phyloP scores from a whole-genome alignment of 2,113 vertebrate genomes.

The Etia nguti region DNA sequence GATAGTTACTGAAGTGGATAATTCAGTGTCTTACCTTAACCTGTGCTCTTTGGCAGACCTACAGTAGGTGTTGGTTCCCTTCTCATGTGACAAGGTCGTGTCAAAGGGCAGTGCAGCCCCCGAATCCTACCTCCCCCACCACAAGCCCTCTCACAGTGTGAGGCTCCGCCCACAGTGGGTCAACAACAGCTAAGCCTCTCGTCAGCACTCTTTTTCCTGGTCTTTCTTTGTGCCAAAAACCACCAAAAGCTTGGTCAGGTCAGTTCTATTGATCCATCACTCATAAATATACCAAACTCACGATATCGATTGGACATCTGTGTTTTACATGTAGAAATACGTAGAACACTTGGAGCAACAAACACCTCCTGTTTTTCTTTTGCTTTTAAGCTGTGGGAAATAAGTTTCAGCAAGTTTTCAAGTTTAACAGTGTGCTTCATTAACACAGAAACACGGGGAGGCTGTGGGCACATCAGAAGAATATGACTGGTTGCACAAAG shows the following conservation, averaged over 20 bases:
- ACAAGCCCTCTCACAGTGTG: neutral
- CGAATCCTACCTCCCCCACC: neutral
- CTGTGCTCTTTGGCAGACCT: constrained; percentile 4
- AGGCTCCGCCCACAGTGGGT: constrained; percentile 14
- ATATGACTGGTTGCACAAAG: neutral
- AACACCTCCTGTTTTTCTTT: neutral
- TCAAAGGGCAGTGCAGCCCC: constrained; percentile 27
- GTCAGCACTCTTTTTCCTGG: constrained; percentile 65
- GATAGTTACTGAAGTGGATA: neutral
- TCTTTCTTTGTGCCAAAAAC: constrained; percentile 54
- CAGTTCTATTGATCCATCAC: neutral
- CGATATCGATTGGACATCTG: neutral
- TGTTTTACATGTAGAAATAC: too few species aligned
- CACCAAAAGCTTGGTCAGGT: constrained; percentile 27
- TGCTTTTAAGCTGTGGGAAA: neutral
- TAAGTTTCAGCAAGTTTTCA: neutral
- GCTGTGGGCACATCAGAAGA: neutral
- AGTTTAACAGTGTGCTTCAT: neutral
- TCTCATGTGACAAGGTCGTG: constrained; percentile 52
- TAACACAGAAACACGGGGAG: neutral
- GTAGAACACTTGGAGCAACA: neutral
- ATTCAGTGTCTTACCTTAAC: constrained; percentile 59
- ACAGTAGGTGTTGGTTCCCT: constrained; percentile 4
- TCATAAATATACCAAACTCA: neutral
- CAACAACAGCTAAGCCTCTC: constrained; percentile 37